Evolutionary conservation across 2,797 vertebrate species (phyloP).

Genomic region (Pyrrhura leucotis): DNA sequence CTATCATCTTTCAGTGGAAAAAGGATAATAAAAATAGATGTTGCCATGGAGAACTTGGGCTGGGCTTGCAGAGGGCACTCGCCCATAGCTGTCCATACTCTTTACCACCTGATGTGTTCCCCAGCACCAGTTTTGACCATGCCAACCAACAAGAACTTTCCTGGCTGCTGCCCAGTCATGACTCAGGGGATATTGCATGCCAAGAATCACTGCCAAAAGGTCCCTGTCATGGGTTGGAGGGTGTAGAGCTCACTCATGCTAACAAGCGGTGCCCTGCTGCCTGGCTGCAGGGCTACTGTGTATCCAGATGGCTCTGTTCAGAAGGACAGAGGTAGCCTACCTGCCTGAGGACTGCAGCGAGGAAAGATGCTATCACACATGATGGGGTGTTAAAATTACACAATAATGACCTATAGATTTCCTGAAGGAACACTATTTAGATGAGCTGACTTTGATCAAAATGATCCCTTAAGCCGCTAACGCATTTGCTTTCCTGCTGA

Average conservation of each 20-base stretch:
- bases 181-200: background rate
- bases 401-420: background rate
- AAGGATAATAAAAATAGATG: background rate
- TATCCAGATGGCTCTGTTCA: background rate
- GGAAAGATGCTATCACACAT: background rate
- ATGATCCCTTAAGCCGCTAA: background rate
- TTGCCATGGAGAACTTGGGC: background rate
- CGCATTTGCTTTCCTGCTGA: background rate
- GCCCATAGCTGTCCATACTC: background rate
- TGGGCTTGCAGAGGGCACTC: background rate
- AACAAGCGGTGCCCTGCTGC: accelerated
- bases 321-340: background rate
- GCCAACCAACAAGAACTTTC: background rate
- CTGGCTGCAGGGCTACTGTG: background rate
- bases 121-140: background rate
- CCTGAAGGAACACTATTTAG: background rate
- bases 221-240: background rate
- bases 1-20: background rate
- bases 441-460: background rate
- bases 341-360: background rate
- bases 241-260: background rate
- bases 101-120: accelerated
- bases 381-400: background rate
- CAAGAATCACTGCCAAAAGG: background rate
- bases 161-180: background rate